Base-by-base conservation (phyloP, 2,888 invertebrate species). In the Rugalucina vietnamica region DNA sequence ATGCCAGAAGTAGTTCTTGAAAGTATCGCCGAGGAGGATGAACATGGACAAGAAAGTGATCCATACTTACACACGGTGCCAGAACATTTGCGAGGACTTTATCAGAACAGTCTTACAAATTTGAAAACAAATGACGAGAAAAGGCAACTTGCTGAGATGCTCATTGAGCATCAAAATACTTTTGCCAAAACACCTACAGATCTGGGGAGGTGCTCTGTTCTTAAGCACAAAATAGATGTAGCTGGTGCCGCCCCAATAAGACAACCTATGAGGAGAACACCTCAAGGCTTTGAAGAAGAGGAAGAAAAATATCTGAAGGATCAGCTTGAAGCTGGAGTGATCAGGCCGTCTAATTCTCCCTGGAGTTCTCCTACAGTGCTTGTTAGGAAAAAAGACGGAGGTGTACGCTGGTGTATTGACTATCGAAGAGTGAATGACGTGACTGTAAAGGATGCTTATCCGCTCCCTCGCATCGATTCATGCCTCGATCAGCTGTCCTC, bases 101-200 rank as follows among this genome's bases (percentile, higher is more conserved):
- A n/a, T n/a, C n/a, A n/a, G n/a, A n/a, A n/a, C n/a, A n/a, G n/a
- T n/a, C n/a, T n/a, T n/a, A n/a, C n/a, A n/a, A n/a, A n/a, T n/a
- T n/a, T n/a, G n/a, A n/a, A n/a, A n/a, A 70, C 21, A 2, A 36
- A 70, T 3, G 24, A 18, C 1, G 36, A 70, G 21, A 36, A 70
- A 5, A 5, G 24, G 32, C 10, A 34, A 4, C 21, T 74, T n/a
- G 14, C 10, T 27, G 50, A 29, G 0, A 8, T 74, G 8, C 57
- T 74, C 3, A 14, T 50, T 29, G 18, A 32, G 21, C 49, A 69
- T 36, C 34, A 27, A 43, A 27, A 29, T 27, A 57, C 54, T 3
- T 83, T 83, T 65, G 77, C 75, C 21, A 82, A 72, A 37, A 75
- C 57, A 5, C 74, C 69, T 24, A 27, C n/a, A 60, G 83, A 79